Conservation (phyloP, 2,888 invertebrate genomes). For the Microctonus aethiopoides region DNA sequence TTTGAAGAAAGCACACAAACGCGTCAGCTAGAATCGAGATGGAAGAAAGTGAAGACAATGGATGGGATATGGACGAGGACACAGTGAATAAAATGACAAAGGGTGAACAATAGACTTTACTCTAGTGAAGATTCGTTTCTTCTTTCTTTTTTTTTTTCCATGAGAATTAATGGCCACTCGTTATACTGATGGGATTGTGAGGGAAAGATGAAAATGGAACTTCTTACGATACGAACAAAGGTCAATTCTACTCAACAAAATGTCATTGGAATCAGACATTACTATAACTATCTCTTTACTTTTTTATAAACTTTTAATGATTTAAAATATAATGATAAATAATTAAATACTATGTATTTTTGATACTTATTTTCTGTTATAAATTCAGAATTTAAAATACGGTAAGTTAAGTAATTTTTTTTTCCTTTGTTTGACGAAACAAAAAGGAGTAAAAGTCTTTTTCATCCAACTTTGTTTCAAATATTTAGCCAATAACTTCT, state of each 20-base stretch:
- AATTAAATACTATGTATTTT: too few species aligned
- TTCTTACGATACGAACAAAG: constrained; percentile 26
- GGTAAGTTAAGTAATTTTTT: too few species aligned
- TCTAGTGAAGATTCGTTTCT: constrained; percentile 16
- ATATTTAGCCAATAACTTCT: too few species aligned
- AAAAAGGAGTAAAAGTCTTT: too few species aligned
- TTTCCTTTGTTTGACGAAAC: too few species aligned
- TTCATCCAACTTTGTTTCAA: too few species aligned
- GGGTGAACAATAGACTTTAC: constrained; percentile 31
- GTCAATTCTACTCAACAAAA: constrained; percentile 19
- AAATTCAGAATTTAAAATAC: too few species aligned
- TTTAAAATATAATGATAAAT: too few species aligned
- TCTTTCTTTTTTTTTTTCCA: constrained; percentile 22
- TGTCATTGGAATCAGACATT: neutral
- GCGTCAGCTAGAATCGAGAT: constrained; percentile 29
- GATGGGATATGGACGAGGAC: constrained; percentile 15
- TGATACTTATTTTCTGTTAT: too few species aligned
- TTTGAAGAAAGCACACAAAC: constrained; percentile 21
- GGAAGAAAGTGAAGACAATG: constrained; percentile 39
- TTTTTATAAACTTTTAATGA: neutral
- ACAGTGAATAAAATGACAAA: constrained; percentile 16
- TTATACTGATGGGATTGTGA: constrained; percentile 16
- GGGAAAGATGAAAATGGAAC: constrained; percentile 21
- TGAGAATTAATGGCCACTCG: constrained; percentile 33
- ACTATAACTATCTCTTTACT: neutral